Conservation (phyloP, 2,113 vertebrate species). For the Dipodomys stephensi region DNA sequence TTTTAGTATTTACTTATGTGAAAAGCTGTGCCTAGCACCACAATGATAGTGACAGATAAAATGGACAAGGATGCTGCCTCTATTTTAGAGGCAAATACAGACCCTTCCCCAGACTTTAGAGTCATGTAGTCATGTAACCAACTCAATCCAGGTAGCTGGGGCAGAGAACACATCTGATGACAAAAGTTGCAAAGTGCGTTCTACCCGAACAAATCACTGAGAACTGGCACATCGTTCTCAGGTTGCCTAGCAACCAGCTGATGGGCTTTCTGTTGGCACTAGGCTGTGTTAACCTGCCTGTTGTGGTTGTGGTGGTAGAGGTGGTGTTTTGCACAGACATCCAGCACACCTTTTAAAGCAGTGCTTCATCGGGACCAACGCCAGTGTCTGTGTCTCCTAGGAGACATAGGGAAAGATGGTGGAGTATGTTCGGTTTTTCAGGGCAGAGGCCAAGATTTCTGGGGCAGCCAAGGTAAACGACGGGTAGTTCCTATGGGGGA, state of each 20-base stretch:
- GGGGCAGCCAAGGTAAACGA: fast-evolving
- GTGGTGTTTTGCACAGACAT: not conserved
- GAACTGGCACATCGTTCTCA: not conserved
- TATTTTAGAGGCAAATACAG: not conserved
- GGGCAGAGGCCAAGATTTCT: not conserved
- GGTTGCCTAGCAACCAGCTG: not conserved
- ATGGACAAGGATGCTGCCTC: not conserved
- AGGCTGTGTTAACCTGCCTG: not conserved
- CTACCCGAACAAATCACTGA: not conserved
- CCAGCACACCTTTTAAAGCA: not conserved
- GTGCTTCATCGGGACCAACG: fast-evolving
- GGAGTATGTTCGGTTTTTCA: not conserved
- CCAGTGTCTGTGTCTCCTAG: not conserved
- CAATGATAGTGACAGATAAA: not conserved
- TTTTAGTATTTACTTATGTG: not conserved
- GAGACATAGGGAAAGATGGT: not conserved
- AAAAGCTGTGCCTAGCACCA: not conserved
- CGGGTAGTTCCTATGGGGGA: not conserved
- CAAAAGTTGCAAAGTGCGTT: not conserved
- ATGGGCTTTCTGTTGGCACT: not conserved
- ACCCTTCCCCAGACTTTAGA: not conserved
- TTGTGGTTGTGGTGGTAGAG: not conserved
- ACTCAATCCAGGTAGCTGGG: not conserved
- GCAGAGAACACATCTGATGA: not conserved
- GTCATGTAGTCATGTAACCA: fast-evolving